A percentile compares a stretch with the other conserved stretches of the same genome.
Evolutionary conservation across 2,113 vertebrate species (phyloP).

Genomic region (Chauna torquata): DNA sequence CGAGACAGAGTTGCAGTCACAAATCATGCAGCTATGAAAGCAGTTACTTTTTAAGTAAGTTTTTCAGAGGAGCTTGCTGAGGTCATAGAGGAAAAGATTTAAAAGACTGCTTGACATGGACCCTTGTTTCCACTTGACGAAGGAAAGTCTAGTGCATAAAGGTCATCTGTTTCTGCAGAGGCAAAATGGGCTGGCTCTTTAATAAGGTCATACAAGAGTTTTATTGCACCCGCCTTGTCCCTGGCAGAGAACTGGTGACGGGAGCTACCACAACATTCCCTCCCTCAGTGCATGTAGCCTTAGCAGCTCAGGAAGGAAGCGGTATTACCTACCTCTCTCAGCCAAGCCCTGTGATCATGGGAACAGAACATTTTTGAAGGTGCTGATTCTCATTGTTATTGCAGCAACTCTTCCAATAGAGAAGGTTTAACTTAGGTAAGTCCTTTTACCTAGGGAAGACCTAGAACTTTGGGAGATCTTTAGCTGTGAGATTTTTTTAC

Average conservation of each 20-base stretch:
- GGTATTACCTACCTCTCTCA: neutral
- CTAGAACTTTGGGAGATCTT: neutral
- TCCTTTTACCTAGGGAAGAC: neutral
- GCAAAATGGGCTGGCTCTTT: neutral
- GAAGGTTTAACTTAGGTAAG: neutral
- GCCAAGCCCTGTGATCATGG: neutral
- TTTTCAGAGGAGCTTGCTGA: neutral
- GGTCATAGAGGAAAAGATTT: neutral
- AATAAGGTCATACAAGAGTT: neutral
- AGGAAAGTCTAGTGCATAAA: neutral
- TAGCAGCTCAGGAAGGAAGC: neutral
- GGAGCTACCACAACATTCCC: neutral
- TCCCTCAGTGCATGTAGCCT: neutral
- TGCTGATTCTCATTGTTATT: neutral
- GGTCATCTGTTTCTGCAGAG: neutral
- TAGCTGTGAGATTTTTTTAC: neutral
- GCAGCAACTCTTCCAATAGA: neutral
- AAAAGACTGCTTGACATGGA: neutral
- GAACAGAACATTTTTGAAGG: neutral
- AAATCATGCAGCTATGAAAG: neutral
- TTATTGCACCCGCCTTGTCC: neutral
- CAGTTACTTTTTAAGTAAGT: neutral
- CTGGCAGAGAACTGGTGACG: neutral
- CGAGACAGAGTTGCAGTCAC: slow-evolving; percentile 18
- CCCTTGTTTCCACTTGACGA: neutral